These are phyloP conservation scores for Ifrita kowaldi DNA, from an alignment of 2,113 vertebrate genomes.

Conservation along the genomic window DNA sequence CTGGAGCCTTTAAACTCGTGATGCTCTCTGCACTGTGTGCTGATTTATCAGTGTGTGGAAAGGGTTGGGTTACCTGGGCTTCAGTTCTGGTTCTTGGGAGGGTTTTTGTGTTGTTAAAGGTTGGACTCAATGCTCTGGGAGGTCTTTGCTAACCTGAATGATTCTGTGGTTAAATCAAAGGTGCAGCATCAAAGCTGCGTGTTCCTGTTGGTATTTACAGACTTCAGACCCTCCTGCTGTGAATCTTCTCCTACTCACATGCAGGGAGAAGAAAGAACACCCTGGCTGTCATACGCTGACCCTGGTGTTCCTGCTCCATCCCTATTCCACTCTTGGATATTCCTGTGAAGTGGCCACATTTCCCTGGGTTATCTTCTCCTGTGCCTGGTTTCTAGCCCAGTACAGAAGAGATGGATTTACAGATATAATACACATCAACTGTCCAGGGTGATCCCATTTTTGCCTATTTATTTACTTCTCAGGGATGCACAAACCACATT, in stretches of 20 bases:
- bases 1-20: neutral
- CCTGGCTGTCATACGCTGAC: fast-evolving
- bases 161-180: neutral
- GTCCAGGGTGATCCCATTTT: neutral
- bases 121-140: neutral
- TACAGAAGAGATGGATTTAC: neutral
- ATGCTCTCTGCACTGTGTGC: neutral
- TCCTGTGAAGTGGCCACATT: fast-evolving
- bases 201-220: neutral
- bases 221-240: neutral
- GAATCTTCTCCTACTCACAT: too few relatives aligned
- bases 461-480: neutral
- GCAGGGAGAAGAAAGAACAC: neutral
- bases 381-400: neutral
- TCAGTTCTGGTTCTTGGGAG: neutral
- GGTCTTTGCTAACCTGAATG: neutral
- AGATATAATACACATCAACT: fast-evolving
- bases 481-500: neutral
- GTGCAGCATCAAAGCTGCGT: neutral
- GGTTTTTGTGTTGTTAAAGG: neutral
- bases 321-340: too few relatives aligned
- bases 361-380: neutral
- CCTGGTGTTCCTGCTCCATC: neutral
- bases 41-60: fast-evolving
- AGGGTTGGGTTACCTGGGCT: fast-evolving